Evolutionary conservation across 2,797 vertebrate genomes (phyloP).

Genomic region (Peromyscus aztecus): DNA sequence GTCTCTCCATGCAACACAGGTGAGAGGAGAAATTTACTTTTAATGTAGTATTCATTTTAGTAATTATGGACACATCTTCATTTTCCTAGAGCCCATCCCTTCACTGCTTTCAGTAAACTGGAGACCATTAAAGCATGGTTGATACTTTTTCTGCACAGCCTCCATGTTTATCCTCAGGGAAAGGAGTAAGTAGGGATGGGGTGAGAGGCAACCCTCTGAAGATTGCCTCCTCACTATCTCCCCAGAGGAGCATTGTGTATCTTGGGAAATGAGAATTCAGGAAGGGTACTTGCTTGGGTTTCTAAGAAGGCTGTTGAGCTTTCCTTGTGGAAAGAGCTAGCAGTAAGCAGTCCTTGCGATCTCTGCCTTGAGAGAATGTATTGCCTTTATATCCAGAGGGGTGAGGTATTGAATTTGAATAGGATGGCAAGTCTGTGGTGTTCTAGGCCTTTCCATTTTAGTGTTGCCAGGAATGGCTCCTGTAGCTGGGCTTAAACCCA

Average conservation of each 20-base stretch:
- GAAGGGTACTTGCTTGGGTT: conserved; percentile 41
- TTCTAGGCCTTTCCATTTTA: background rate
- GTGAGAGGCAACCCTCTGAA: background rate
- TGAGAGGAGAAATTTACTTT: conserved; percentile 66
- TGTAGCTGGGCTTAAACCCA: conserved; percentile 69
- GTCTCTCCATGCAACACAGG: conserved; percentile 63
- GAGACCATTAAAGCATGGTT: conserved; percentile 5
- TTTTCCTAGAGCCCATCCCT: background rate
- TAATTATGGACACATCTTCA: conserved; percentile 43
- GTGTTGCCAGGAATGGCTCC: conserved; percentile 30
- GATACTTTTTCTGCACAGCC: conserved; percentile 36
- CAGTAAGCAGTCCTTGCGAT: conserved; percentile 36
- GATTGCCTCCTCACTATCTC: background rate
- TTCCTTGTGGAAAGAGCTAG: conserved; percentile 40
- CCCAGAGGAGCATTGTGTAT: conserved; percentile 4
- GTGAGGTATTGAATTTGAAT: conserved; percentile 54
- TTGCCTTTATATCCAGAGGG: conserved; percentile 3
- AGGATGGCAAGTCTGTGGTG: background rate
- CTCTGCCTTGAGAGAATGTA: conserved; percentile 16
- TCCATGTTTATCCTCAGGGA: background rate
- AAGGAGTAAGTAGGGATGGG: background rate
- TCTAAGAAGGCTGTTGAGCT: conserved; percentile 43
- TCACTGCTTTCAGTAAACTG: conserved; percentile 16
- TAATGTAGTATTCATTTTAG: conserved; percentile 53
- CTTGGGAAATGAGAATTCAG: conserved; percentile 56